phyloP scores from a whole-genome alignment of 1,140 invertebrate genomes.

The Drosophila ironensis region DNA sequence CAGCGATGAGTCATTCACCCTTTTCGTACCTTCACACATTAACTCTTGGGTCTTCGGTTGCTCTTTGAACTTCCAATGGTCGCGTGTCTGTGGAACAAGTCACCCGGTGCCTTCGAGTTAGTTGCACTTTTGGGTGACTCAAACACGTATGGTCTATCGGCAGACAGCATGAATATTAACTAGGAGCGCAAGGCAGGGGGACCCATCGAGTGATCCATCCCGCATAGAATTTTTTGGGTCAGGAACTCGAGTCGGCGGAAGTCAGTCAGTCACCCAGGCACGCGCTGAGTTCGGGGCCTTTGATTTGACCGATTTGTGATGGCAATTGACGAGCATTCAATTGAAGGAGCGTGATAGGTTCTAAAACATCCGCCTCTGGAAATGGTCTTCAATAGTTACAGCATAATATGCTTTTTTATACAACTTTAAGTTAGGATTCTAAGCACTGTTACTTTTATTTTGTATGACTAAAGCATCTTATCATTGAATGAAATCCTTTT shows the following conservation, averaged over 20 bases:
- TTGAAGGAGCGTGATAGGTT: too few species aligned
- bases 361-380: too few species aligned
- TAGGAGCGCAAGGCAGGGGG: slow-evolving; percentile 20
- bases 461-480: too few species aligned
- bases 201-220: not conserved
- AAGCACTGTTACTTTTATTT: too few species aligned
- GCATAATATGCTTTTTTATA: too few species aligned
- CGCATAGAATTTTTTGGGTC: slow-evolving; percentile 26
- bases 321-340: slow-evolving; percentile 16
- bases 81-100: slow-evolving; percentile 51
- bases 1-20: slow-evolving; percentile 58
- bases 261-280: slow-evolving; percentile 56
- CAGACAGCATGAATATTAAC: slow-evolving; percentile 65
- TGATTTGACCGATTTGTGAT: slow-evolving; percentile 40
- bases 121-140: slow-evolving; percentile 57
- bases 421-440: too few species aligned
- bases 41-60: slow-evolving; percentile 21
- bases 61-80: slow-evolving; percentile 59
- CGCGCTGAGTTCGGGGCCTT: slow-evolving; percentile 37
- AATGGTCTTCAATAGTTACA: too few species aligned
- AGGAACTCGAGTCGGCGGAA: slow-evolving; percentile 44
- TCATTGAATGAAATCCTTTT: too few species aligned
- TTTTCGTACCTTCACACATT: slow-evolving; percentile 24
- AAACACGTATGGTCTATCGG: slow-evolving; percentile 65
- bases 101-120: slow-evolving; percentile 22